Conservation (phyloP, 2,888 invertebrate species). For the Escarpia spicata region DNA sequence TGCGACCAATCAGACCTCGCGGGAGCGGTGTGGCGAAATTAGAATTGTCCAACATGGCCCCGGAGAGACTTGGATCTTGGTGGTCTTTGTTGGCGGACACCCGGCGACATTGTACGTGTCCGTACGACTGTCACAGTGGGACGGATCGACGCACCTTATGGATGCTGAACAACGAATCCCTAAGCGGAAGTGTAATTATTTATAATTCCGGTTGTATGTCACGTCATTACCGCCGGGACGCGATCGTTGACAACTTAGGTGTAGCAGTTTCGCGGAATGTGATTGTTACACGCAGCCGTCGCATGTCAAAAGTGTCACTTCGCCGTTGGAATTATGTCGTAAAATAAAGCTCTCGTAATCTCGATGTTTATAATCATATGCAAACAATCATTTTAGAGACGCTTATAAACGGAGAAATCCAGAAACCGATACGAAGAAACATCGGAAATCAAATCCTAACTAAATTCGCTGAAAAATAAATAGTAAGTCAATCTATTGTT, state of each 20-base stretch:
- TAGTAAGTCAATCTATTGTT: background rate
- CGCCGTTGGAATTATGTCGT: background rate
- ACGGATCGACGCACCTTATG: background rate
- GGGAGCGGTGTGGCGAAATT: too few relatives aligned
- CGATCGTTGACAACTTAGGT: background rate
- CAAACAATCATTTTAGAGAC: background rate
- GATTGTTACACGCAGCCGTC: background rate
- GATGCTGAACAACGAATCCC: slow-evolving; percentile 2
- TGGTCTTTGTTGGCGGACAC: background rate
- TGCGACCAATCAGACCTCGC: too few relatives aligned
- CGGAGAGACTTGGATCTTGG: background rate
- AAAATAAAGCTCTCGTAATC: background rate
- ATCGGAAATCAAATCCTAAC: background rate
- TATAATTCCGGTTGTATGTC: background rate
- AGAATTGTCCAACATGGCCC: too few relatives aligned
- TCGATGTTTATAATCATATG: background rate
- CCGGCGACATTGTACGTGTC: background rate
- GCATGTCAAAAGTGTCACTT: background rate
- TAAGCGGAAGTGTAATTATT: background rate
- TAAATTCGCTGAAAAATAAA: background rate
- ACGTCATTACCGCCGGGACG: background rate
- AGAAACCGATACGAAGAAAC: background rate
- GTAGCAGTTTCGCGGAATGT: background rate
- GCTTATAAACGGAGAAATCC: background rate
- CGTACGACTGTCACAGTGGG: too few relatives aligned